Evolutionary conservation across 2,113 vertebrate species (phyloP), one percentile per base, ranked within the genome.

Genomic region (Eubucco bourcierii): DNA sequence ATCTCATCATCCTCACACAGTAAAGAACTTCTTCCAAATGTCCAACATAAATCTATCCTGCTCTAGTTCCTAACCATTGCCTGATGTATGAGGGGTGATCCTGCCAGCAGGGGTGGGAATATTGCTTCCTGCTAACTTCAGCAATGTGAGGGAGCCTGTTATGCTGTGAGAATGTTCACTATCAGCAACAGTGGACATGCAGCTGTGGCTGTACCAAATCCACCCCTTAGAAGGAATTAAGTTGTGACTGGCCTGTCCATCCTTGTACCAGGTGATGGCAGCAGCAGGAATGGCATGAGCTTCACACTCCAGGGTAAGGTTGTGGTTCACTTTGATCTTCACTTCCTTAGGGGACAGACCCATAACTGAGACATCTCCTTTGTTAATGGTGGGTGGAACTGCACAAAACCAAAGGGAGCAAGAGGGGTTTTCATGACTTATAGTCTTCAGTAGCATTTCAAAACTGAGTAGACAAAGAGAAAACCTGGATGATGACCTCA

Each of bases 341-440:
- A 99, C 98, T 95, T 99, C 99, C 95, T 98, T 99, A 12, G 99
- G 98, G 13, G 97, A 97, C 39, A 98, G 94, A 34, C 98, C 98
- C 56, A 97, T 96, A 21, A 98, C 98, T 28, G 97, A 94, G 65
- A 98, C 87, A 59, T 98, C 98, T 11, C 98, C 98, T 97, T 98
- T 99, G 96, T 97, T 98, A 95, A 99, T 99, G 88, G 98, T 96
- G 61, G 99, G 99, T 64, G 99, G 99, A 96, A 99, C 99, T 99
- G 97, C 31, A 88, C 23, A 92, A 66, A 92, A 90, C 94, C 17
- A 74, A 90, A 87, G 28, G 50, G 24, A 80, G 18, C 14, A 10
- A 88, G 65, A 80, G 12, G 74, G 2, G 81, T 44, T 68, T 56
- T 27, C 18, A 9, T 31, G n/a, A 85, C 65, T 82, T n/a, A 27